Base-by-base conservation (phyloP, 2,888 invertebrate genomes). In the Pristionchus entomophagus region DNA sequence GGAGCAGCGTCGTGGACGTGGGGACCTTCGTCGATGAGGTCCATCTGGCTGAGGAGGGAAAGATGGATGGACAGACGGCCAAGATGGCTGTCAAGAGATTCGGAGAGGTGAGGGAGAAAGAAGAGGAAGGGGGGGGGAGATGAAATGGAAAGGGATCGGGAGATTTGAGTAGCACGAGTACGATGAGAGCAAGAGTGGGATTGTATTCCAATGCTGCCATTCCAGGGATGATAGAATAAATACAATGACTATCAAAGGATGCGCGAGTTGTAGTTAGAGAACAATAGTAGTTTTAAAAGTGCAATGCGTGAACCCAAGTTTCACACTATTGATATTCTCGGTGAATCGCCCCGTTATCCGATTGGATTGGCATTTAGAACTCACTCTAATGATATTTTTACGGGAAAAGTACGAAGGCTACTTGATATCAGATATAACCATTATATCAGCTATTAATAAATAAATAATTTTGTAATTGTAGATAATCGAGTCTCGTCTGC, bases 401-500 rank as follows among this genome's bases (percentile, higher is more conserved):
- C n/a, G n/a, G n/a, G n/a, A n/a, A n/a, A n/a, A n/a, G n/a, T n/a
- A n/a, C n/a, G n/a, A n/a, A n/a, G n/a, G n/a, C n/a, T n/a, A n/a
- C n/a, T n/a, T n/a, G n/a, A n/a, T n/a, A n/a, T n/a, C n/a, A n/a
- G n/a, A n/a, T n/a, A n/a, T n/a, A n/a, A n/a, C n/a, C n/a, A n/a
- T n/a, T n/a, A n/a, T n/a, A n/a, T n/a, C n/a, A n/a, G n/a, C n/a
- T n/a, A n/a, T n/a, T n/a, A n/a, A n/a, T n/a, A n/a, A 83, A 29
- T 6, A 51, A 77, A 49, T 38, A 38, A 38, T 69, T 29, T n/a
- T 78, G 2, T n/a, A 26, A 49, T 53, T 69, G 56, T 82, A 92
- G 89, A 88, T 93, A 19, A 90, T 92, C 78, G 92, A 93, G 78
- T 86, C 87, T 17, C 88, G 91, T 65, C 89, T 93, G 32, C 93